A percentile compares a stretch with the other conserved stretches of the same genome.
Evolutionary conservation across 2,113 vertebrate species (phyloP).

Genomic region (Plecotus auritus): DNA sequence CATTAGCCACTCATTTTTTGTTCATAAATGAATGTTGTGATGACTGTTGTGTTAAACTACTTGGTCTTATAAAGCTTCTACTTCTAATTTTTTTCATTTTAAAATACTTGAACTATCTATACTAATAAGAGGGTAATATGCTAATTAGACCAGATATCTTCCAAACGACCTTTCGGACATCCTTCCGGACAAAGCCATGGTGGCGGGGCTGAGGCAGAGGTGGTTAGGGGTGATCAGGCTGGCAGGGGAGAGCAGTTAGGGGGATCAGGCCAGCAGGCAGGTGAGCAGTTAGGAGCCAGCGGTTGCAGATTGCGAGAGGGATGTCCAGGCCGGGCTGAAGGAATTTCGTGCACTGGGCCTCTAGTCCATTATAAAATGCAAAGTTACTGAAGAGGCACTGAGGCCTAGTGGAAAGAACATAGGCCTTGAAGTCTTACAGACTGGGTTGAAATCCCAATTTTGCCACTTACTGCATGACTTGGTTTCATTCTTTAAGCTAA

Average conservation of each 20-base stretch:
- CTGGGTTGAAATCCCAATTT: not conserved
- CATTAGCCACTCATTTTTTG: not conserved
- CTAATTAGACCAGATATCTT: no score
- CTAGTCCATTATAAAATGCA: not conserved
- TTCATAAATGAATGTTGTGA: not conserved
- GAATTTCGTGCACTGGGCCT: no score
- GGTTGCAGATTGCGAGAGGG: no score
- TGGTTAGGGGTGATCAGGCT: no score
- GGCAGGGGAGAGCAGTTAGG: no score
- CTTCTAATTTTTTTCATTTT: not conserved
- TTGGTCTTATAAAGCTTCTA: not conserved
- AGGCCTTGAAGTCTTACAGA: not conserved
- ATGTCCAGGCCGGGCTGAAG: no score
- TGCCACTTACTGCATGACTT: not conserved
- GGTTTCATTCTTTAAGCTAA: not conserved
- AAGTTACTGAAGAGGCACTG: not conserved
- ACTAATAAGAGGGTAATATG: no score
- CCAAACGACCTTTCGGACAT: no score
- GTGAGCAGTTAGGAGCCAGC: no score
- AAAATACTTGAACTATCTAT: not conserved
- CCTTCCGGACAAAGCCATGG: no score
- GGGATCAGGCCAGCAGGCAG: no score
- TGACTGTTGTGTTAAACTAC: not conserved
- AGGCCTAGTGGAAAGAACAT: not conserved
- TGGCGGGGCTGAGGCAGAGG: no score